These are phyloP conservation scores for Neodontobutis hainanensis DNA, from an alignment of 2,113 vertebrate species.

Conservation along the genomic window DNA sequence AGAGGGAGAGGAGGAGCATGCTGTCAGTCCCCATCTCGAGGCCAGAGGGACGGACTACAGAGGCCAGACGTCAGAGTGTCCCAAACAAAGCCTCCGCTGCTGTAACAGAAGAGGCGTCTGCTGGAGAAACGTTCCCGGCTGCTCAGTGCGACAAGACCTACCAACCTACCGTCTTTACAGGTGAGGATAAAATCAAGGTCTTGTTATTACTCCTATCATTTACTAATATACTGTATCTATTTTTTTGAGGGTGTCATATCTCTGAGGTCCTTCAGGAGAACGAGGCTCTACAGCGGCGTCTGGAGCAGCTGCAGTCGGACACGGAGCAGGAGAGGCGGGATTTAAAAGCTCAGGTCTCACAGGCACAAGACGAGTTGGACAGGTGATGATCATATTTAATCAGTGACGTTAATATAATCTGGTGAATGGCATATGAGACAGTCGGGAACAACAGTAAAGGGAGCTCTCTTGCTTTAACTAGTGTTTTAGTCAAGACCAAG, in stretches of 20 bases:
- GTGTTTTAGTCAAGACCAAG: no score
- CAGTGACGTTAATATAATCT: no score
- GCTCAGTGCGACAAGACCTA: conserved; percentile 78
- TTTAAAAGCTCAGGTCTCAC: conserved; percentile 63
- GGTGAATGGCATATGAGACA: no score
- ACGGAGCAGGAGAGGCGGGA: conserved; percentile 75
- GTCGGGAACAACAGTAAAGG: no score
- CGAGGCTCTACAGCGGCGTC: conserved; percentile 74
- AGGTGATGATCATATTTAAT: conserved; percentile 70
- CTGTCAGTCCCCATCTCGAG: conserved; percentile 64
- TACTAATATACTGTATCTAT: no score
- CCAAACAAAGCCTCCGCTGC: conserved; percentile 4
- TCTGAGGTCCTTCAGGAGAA: conserved; percentile 87
- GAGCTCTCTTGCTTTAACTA: no score
- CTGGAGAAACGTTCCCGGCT: conserved; percentile 47
- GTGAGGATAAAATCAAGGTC: conserved; percentile 6
- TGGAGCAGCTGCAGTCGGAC: conserved; percentile 78
- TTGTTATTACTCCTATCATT: no score
- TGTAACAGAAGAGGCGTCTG: not conserved
- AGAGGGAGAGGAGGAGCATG: conserved; percentile 85
- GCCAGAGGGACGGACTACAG: conserved; percentile 2
- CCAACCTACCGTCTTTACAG: conserved; percentile 80
- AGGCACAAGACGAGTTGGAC: conserved; percentile 75
- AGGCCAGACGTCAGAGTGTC: conserved; percentile 5
- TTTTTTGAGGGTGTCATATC: conserved; percentile 72